Evolutionary conservation across 2,888 invertebrate genomes (phyloP).

Genomic region (Pemphredon lugubris): DNA sequence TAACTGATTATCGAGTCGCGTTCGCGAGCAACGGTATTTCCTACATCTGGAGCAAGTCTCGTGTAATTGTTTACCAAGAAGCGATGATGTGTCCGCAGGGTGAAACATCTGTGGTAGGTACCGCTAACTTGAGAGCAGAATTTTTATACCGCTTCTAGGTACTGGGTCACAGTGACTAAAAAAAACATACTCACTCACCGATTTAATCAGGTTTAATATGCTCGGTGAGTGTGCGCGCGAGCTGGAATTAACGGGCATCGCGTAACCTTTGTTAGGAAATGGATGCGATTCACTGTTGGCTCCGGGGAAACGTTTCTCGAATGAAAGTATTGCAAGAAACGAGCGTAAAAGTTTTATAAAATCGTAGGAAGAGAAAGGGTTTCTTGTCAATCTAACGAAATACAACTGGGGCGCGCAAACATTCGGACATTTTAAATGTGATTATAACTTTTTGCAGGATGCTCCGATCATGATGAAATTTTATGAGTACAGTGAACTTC

Average conservation of each 20-base stretch:
- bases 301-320: too few species aligned
- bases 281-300: too few species aligned
- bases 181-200: constrained; percentile 18
- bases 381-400: too few species aligned
- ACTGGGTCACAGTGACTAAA: constrained; percentile 49
- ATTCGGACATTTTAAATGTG: too few species aligned
- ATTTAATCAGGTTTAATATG: constrained; percentile 1
- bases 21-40: constrained; percentile 63
- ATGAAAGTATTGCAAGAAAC: too few species aligned
- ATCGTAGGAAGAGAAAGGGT: too few species aligned
- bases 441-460: too few species aligned
- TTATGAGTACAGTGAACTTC: too few species aligned
- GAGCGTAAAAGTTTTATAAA: too few species aligned
- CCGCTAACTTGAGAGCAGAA: constrained; percentile 54
- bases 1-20: constrained; percentile 24
- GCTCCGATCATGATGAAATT: too few species aligned
- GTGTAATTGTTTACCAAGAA: constrained; percentile 73
- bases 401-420: too few species aligned
- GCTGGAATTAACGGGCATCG: background rate
- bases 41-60: constrained; percentile 66
- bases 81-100: constrained; percentile 46
- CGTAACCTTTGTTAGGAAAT: background rate
- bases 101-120: constrained; percentile 37
- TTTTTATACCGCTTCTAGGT: constrained; percentile 41
- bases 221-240: background rate